Evolutionary conservation across 2,113 vertebrate species (phyloP).

Genomic region (Petrocephalus microphthalmus): DNA sequence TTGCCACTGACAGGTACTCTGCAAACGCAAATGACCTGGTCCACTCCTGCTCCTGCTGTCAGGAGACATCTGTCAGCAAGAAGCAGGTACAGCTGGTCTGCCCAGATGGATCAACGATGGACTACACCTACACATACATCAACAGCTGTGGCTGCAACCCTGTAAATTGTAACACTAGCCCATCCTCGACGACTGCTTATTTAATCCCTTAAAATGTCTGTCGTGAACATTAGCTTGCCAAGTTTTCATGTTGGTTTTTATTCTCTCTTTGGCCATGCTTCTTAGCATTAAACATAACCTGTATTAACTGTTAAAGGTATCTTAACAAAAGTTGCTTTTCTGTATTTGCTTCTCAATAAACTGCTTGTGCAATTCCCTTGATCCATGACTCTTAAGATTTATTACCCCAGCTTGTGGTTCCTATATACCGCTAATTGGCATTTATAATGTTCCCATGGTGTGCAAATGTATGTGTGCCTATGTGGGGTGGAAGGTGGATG

Average conservation of each 20-base stretch:
- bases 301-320: background rate
- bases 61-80: slow-evolving; percentile 53
- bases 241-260: background rate
- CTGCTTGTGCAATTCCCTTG: background rate
- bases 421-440: background rate
- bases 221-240: background rate
- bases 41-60: slow-evolving; percentile 71
- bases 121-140: slow-evolving; percentile 54
- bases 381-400: background rate
- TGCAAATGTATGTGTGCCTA: background rate
- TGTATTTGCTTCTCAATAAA: background rate
- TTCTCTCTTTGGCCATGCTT: background rate
- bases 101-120: slow-evolving; percentile 46
- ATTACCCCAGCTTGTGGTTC: background rate
- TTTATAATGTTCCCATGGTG: background rate
- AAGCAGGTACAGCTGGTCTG: slow-evolving; percentile 64
- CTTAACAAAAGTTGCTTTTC: background rate
- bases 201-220: background rate
- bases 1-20: slow-evolving; percentile 67
- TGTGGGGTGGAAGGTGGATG: background rate
- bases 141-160: slow-evolving; percentile 61
- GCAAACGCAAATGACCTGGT: slow-evolving; percentile 56
- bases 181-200: background rate
- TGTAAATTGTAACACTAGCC: background rate
- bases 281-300: background rate